These are phyloP conservation scores for Grammomys surdaster DNA, from an alignment of 2,113 vertebrate species.

Conservation along the genomic window DNA sequence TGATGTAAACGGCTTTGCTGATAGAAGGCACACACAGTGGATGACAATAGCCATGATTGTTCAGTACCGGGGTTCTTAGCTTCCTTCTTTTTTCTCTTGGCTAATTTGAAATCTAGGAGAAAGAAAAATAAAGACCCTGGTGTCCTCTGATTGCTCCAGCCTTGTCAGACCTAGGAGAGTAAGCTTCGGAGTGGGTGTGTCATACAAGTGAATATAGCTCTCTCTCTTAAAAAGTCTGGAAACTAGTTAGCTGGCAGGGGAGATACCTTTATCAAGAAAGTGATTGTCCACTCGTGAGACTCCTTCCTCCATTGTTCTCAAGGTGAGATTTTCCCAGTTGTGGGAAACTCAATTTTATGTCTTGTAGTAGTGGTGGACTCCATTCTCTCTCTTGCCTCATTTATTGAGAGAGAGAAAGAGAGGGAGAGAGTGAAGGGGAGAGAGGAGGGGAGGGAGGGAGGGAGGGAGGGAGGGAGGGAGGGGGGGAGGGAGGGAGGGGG, in stretches of 20 bases:
- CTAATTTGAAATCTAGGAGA: slow-evolving; percentile 55
- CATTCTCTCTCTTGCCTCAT: not conserved
- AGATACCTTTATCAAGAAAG: not conserved
- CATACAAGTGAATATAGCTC: not conserved
- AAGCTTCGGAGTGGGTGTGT: not conserved
- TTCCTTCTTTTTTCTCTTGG: slow-evolving; percentile 38
- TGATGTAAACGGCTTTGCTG: slow-evolving; percentile 72
- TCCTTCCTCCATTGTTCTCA: not conserved
- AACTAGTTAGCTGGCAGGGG: not conserved
- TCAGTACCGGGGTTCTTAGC: slow-evolving; percentile 30
- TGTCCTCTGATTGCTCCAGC: not conserved
- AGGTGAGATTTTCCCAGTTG: not conserved
- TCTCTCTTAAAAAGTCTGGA: slow-evolving; percentile 10
- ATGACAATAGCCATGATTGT: slow-evolving; percentile 73
- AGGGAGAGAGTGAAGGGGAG: too few species aligned
- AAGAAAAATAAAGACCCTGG: slow-evolving; percentile 44
- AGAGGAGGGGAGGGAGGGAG: too few species aligned
- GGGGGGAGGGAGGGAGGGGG: too few species aligned
- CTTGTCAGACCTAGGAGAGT: not conserved
- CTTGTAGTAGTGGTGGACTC: not conserved
- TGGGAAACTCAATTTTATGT: not conserved
- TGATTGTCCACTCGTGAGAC: not conserved
- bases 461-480: too few species aligned
- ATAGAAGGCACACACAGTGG: slow-evolving; percentile 54
- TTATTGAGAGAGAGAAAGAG: not conserved